These are phyloP conservation scores for Drosophila arawakana DNA, from an alignment of 1,140 invertebrate species.

Conservation along the genomic window DNA sequence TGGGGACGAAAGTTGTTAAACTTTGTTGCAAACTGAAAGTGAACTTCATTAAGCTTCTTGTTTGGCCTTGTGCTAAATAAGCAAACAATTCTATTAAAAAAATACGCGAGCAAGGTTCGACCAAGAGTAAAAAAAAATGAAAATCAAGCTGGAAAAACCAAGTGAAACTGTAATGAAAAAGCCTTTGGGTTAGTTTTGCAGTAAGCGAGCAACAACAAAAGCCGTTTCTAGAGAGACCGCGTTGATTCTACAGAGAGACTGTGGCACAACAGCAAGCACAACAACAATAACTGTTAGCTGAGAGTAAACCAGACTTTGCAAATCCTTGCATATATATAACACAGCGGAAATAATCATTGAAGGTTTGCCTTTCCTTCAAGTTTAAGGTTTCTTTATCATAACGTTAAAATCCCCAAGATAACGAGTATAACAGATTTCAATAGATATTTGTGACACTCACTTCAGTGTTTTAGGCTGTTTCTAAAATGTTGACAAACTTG, in stretches of 20 bases:
- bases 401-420: too few species aligned
- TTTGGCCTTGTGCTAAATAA: slow-evolving; percentile 70
- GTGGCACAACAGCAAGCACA: slow-evolving; percentile 3
- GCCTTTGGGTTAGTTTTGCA: slow-evolving; percentile 75
- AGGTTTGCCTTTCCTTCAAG: too few species aligned
- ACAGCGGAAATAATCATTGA: too few species aligned
- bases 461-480: too few species aligned
- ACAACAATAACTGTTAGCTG: slow-evolving; percentile 15
- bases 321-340: too few species aligned
- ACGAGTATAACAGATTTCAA: too few species aligned
- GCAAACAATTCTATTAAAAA: slow-evolving; percentile 70
- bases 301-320: too few species aligned
- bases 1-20: slow-evolving; percentile 7
- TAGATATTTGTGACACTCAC: too few species aligned
- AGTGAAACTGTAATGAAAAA: slow-evolving; percentile 76
- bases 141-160: slow-evolving; percentile 17
- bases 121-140: neutral
- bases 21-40: slow-evolving; percentile 14
- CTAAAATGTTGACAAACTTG: too few species aligned
- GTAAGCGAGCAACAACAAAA: slow-evolving; percentile 62
- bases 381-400: too few species aligned
- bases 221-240: slow-evolving; percentile 32
- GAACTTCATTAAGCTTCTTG: slow-evolving; percentile 32
- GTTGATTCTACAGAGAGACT: slow-evolving; percentile 13
- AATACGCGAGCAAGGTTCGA: slow-evolving; percentile 18